phyloP scores from a whole-genome alignment of 2,888 invertebrate species.

The Pterostichus madidus region DNA sequence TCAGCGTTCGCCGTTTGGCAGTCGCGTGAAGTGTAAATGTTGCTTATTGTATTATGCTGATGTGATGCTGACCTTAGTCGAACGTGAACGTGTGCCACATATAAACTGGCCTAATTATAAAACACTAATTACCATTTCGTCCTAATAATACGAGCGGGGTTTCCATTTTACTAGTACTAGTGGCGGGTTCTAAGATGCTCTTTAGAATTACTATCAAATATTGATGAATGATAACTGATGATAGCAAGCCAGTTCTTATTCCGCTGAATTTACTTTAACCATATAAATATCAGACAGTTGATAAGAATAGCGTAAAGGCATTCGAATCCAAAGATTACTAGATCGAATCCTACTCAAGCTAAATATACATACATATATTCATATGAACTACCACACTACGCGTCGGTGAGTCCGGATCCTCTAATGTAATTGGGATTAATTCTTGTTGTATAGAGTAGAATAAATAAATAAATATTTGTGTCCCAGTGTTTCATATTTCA shows the following conservation, averaged over 20 bases:
- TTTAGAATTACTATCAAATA: constrained; percentile 2
- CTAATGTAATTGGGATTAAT: too few relatives aligned
- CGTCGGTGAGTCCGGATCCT: too few relatives aligned
- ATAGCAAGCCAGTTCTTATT: background rate
- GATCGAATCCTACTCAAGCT: too few relatives aligned
- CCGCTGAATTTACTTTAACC: too few relatives aligned
- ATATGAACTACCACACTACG: too few relatives aligned
- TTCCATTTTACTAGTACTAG: constrained; percentile 42
- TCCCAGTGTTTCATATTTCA: too few relatives aligned
- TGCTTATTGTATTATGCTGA: constrained; percentile 47
- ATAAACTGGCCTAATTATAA: constrained; percentile 66
- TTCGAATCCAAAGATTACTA: too few relatives aligned
- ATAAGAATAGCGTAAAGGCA: too few relatives aligned
- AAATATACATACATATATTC: too few relatives aligned
- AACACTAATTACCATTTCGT: constrained; percentile 63
- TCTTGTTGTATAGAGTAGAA: too few relatives aligned
- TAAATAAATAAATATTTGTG: too few relatives aligned
- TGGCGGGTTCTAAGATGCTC: background rate
- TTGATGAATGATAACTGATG: background rate
- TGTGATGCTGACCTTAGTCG: constrained; percentile 59
- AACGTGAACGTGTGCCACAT: constrained; percentile 63
- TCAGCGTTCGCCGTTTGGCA: constrained; percentile 37
- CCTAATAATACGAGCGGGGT: constrained; percentile 58
- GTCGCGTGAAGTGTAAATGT: constrained; percentile 29
- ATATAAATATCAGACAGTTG: too few relatives aligned